These are phyloP conservation scores for Thaumatotibia leucotreta DNA, from an alignment of 1,140 invertebrate genomes.

Conservation along the genomic window DNA sequence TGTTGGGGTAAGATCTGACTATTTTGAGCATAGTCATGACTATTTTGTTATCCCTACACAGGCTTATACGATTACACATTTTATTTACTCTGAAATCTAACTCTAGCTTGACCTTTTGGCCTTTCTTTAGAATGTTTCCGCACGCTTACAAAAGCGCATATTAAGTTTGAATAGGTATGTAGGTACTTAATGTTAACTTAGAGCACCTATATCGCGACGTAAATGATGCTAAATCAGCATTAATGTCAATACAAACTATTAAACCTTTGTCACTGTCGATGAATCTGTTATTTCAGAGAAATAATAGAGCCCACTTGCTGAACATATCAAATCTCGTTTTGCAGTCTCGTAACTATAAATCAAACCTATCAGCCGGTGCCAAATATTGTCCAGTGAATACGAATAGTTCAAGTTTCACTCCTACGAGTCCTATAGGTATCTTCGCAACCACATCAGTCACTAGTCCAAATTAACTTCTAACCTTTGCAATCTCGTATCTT, in stretches of 20 bases:
- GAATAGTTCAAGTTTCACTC: not conserved
- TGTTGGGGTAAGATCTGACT: too few species aligned
- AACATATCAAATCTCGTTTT: not conserved
- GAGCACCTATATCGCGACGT: not conserved
- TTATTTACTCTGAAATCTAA: not conserved
- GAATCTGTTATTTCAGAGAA: not conserved
- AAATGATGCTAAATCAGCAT: not conserved
- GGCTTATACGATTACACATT: too few species aligned
- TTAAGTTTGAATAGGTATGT: not conserved
- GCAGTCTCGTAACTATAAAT: not conserved
- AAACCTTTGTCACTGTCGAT: not conserved
- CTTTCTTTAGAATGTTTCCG: not conserved
- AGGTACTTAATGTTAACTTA: not conserved
- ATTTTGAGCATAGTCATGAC: too few species aligned
- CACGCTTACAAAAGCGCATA: not conserved
- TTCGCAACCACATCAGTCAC: constrained; percentile 2
- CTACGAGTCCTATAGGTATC: not conserved
- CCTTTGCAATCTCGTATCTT: not conserved
- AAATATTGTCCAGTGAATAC: not conserved
- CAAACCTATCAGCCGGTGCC: not conserved
- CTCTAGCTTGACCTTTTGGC: not conserved
- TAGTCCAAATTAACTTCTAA: not conserved
- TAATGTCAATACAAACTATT: not conserved
- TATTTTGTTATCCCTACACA: too few species aligned
- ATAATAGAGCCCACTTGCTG: not conserved